phyloP scores from a whole-genome alignment of 1,140 invertebrate species.

The Papilio polyxenes region DNA sequence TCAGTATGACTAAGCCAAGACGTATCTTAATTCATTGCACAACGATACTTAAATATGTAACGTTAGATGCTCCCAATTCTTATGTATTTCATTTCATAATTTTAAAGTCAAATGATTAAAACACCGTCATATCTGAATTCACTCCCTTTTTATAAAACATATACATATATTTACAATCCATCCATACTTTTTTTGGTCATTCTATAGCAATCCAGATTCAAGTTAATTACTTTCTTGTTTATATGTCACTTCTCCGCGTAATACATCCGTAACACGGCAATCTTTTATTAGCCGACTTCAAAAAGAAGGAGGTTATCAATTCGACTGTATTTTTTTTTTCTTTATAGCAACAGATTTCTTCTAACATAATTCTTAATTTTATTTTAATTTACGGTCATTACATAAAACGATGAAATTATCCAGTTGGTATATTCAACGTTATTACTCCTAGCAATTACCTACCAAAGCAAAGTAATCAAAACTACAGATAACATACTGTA shows the following conservation, averaged over 20 bases:
- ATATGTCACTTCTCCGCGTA: not conserved
- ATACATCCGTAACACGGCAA: not conserved
- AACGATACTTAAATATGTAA: not conserved
- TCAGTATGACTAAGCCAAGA: not conserved
- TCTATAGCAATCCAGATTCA: not conserved
- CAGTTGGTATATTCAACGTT: not conserved
- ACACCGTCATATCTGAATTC: not conserved
- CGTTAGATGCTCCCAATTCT: not conserved
- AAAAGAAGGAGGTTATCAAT: too few species aligned
- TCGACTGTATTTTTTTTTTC: too few species aligned
- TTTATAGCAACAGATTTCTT: not conserved
- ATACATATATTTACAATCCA: not conserved
- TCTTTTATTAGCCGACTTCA: too few species aligned
- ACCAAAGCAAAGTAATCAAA: not conserved
- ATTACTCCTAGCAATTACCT: not conserved
- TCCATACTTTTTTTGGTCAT: not conserved
- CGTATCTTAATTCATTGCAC: not conserved
- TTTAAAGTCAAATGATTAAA: not conserved
- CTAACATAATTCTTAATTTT: not conserved
- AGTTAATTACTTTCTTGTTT: not conserved
- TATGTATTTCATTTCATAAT: not conserved
- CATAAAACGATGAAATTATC: not conserved
- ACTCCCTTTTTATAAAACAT: not conserved
- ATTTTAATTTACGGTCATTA: too few species aligned
- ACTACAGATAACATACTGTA: constrained; percentile 11